Percentiles rank a stretch among this genome's conserved stretches.
Evolutionary conservation across 2,797 vertebrate species (phyloP).

Genomic region (Pseudocheirus occidentalis): DNA sequence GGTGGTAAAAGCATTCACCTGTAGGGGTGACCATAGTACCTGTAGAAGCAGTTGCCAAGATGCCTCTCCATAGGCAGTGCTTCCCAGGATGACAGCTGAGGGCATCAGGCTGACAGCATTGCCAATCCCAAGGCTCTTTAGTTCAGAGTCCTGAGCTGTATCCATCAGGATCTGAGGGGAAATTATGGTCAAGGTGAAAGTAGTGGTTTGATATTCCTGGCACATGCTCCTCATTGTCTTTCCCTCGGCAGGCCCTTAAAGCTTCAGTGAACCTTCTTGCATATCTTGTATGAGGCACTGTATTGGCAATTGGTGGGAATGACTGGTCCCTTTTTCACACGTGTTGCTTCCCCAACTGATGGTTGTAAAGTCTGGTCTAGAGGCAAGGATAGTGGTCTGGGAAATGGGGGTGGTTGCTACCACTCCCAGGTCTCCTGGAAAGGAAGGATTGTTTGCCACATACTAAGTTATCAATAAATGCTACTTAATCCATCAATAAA

Average conservation of each 20-base stretch:
- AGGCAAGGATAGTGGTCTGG: background rate
- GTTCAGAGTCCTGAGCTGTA: background rate
- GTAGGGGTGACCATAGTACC: background rate
- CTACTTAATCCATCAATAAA: background rate
- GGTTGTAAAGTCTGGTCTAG: background rate
- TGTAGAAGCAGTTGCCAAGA: background rate
- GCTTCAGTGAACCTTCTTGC: background rate
- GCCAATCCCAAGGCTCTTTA: background rate
- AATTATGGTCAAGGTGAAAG: background rate
- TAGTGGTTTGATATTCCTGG: background rate
- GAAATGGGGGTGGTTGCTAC: background rate
- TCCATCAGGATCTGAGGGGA: too few relatives aligned
- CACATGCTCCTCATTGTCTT: background rate
- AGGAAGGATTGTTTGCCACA: background rate
- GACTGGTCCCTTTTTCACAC: background rate
- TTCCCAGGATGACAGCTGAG: background rate
- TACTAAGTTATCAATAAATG: background rate
- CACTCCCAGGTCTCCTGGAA: background rate
- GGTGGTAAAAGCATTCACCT: background rate
- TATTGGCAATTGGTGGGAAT: background rate
- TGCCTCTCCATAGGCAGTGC: background rate
- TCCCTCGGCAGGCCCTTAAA: background rate
- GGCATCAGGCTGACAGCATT: background rate
- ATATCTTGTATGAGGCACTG: background rate
- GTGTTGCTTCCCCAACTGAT: background rate